Evolutionary conservation across 2,113 vertebrate genomes (phyloP).

Genomic region (Pseudolaguvia tuberculata): DNA sequence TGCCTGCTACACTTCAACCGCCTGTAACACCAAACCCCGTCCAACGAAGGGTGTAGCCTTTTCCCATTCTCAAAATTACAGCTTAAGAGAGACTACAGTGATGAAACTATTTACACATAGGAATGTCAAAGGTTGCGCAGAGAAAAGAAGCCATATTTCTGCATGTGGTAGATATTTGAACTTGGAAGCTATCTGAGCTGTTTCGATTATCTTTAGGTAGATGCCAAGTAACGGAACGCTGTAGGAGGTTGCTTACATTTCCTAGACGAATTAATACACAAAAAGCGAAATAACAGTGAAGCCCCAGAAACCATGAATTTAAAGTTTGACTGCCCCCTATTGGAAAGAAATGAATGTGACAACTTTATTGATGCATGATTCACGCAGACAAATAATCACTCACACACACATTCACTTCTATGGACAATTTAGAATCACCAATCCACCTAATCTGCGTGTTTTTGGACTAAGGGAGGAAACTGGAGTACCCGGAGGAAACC

Average conservation of each 20-base stretch:
- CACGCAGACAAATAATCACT: too few species aligned
- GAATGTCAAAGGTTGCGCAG: background rate
- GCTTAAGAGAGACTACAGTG: slow-evolving; percentile 10
- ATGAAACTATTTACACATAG: slow-evolving; percentile 22
- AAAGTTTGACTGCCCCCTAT: slow-evolving; percentile 58
- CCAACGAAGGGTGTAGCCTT: background rate
- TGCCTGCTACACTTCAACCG: slow-evolving; percentile 31
- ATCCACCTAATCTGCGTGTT: too few species aligned
- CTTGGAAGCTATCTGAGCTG: background rate
- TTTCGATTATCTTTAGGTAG: background rate
- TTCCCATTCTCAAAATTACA: background rate
- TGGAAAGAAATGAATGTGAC: slow-evolving; percentile 44
- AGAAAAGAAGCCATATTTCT: background rate
- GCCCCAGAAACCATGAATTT: slow-evolving; percentile 4
- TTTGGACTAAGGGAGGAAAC: too few species aligned
- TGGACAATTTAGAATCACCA: too few species aligned
- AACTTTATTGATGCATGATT: background rate
- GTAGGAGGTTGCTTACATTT: background rate
- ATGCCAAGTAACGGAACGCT: background rate
- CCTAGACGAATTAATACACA: background rate
- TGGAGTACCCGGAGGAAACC: too few species aligned
- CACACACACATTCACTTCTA: too few species aligned
- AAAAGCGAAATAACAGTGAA: background rate
- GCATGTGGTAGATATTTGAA: background rate
- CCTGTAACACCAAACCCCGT: background rate